Conservation (phyloP, 2,113 vertebrate species). For the Oxyruncus cristatus region DNA sequence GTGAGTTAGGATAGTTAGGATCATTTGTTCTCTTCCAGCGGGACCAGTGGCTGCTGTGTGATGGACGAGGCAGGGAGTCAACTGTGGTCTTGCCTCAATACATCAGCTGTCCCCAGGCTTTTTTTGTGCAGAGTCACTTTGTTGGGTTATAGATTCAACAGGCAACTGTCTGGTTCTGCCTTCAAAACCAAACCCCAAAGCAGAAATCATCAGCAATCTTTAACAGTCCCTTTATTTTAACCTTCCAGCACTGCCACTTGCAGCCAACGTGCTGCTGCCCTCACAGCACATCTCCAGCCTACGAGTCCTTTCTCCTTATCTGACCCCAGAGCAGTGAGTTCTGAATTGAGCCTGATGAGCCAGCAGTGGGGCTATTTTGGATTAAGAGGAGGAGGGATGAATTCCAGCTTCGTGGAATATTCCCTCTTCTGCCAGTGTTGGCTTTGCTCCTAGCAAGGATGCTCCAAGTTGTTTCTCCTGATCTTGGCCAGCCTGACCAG, state of each 20-base stretch:
- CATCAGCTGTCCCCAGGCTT: neutral
- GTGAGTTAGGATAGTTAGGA: neutral
- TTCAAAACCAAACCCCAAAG: neutral
- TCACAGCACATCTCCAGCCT: neutral
- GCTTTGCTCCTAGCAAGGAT: neutral
- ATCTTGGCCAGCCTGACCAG: neutral
- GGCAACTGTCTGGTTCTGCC: neutral
- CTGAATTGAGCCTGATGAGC: neutral
- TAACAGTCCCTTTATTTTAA: neutral
- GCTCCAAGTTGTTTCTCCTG: neutral
- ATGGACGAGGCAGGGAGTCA: fast-evolving
- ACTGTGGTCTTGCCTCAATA: neutral
- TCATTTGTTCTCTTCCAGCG: neutral
- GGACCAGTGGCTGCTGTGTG: fast-evolving
- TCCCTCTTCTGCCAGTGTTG: neutral
- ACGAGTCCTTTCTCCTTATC: neutral
- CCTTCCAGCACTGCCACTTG: fast-evolving
- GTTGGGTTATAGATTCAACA: neutral
- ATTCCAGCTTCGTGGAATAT: neutral
- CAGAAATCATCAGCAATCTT: neutral
- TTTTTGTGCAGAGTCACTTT: neutral
- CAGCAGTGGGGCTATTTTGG: neutral
- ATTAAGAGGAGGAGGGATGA: neutral
- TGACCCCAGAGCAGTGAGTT: neutral
- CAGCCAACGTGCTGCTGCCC: neutral